Evolutionary conservation across 2,888 invertebrate genomes (phyloP), one percentile per base, ranked within the genome.

Genomic region (Pheosia tremula): DNA sequence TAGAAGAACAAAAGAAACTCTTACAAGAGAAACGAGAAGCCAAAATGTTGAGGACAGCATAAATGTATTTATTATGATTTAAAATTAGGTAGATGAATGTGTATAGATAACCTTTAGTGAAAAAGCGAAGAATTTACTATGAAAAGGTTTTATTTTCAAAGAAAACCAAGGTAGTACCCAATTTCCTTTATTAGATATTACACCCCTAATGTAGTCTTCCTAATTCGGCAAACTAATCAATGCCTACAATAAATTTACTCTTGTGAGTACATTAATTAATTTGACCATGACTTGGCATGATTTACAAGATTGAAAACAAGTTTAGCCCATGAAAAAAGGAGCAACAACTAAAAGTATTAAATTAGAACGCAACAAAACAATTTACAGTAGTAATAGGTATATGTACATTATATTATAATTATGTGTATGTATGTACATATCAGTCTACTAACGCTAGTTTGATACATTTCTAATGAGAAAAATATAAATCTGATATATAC

Each of bases 11-110:
- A 84, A 95, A 96, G 80, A 95, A 95, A 79, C 95, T 96, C 76
- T 85, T 98, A 60, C 96, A 97, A 89, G 98, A 97, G 84, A 96
- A 96, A 83, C 96, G 96, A 84, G 97, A 98, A 92, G 97, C 98
- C 0, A 98, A 98, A 94, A 96, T 99, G 96, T 95, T 98, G 77
- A 95, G 99, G 89, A 97, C 97, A 63, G 96, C 93, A 9, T 89
- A 88, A 74, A 55, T n/a, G 61, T 66, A 7, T 24, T 24, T 24
- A 55, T 55, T 37, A 43, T 56, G 39, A 13, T n/a, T 37, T n/a
- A 45, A 60, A 56, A 11, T 66, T 64, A 70, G 66, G 63, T 79
- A 78, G 71, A 69, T 57, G 66, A 54, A 67, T 68, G 63, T 69
- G 64, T 66, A 9, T 74, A 71, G 73, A 13, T 43, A 57, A 50